Percentiles rank a stretch among this genome's conserved stretches.
phyloP scores from a whole-genome alignment of 2,113 vertebrate genomes.

The Cyanistes caeruleus region DNA sequence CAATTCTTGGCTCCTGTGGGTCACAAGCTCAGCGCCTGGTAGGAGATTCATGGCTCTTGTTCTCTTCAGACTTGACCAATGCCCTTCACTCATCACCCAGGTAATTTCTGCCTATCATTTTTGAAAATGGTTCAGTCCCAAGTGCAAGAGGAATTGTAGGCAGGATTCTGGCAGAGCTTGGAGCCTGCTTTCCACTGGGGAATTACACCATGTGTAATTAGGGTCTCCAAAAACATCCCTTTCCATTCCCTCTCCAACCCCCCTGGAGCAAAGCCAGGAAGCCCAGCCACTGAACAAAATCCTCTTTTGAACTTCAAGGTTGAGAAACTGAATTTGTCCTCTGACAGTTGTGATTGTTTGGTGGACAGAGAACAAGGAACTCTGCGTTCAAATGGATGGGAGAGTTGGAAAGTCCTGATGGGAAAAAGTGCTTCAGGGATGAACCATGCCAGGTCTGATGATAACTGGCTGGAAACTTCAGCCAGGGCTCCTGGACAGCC shows the following conservation, averaged over 20 bases:
- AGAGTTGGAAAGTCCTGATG: neutral
- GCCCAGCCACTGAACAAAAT: neutral
- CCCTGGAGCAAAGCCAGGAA: neutral
- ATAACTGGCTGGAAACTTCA: neutral
- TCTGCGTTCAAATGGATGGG: neutral
- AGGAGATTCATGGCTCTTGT: neutral
- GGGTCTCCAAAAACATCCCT: neutral
- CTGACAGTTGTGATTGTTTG: neutral
- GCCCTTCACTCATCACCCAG: neutral
- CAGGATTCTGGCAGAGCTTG: neutral
- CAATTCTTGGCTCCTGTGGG: neutral
- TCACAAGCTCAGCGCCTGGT: neutral
- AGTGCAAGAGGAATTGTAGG: neutral
- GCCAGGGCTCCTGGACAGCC: neutral
- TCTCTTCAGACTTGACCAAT: neutral
- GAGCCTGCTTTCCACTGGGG: neutral
- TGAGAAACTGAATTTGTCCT: neutral
- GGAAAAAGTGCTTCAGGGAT: neutral
- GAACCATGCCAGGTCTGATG: neutral
- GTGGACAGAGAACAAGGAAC: rapidly evolving
- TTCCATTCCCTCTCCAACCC: neutral
- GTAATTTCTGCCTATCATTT: neutral
- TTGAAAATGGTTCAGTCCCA: neutral
- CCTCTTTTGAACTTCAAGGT: neutral
- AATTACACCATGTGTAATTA: neutral